phyloP scores from a whole-genome alignment of 1,140 invertebrate species.

The Drosophila lowei region DNA sequence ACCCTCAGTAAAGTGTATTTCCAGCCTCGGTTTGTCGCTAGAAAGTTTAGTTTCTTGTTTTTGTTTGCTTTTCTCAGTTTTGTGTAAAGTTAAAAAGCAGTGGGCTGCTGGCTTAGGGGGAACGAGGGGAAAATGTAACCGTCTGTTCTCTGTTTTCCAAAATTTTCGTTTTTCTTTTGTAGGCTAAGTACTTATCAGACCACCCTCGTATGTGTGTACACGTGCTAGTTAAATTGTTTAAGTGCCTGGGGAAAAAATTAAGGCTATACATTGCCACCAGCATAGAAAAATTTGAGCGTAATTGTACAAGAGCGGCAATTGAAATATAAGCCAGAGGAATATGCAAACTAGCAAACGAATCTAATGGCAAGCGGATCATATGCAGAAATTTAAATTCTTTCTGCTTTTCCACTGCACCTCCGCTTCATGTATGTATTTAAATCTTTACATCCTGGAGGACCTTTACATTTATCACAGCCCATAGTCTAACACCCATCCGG shows the following conservation, averaged over 20 bases:
- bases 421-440: no score
- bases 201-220: no score
- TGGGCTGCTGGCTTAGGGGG: constrained; percentile 6
- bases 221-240: no score
- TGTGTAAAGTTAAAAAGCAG: constrained; percentile 36
- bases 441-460: neutral
- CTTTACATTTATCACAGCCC: constrained; percentile 6
- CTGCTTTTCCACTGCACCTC: no score
- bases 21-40: no score
- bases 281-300: neutral
- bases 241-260: constrained; percentile 41
- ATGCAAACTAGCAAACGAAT: neutral
- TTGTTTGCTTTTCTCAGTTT: constrained; percentile 23
- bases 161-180: no score
- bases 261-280: constrained; percentile 22
- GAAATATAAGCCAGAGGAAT: constrained; percentile 28
- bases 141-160: no score
- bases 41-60: neutral
- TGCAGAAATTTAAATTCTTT: no score
- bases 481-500: neutral
- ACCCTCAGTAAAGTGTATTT: no score
- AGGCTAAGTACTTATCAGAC: no score
- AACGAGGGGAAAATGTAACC: neutral
- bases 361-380: no score
- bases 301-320: constrained; percentile 29